Evolutionary conservation across 2,888 invertebrate species (phyloP).

Genomic region (Penaeus monodon): DNA sequence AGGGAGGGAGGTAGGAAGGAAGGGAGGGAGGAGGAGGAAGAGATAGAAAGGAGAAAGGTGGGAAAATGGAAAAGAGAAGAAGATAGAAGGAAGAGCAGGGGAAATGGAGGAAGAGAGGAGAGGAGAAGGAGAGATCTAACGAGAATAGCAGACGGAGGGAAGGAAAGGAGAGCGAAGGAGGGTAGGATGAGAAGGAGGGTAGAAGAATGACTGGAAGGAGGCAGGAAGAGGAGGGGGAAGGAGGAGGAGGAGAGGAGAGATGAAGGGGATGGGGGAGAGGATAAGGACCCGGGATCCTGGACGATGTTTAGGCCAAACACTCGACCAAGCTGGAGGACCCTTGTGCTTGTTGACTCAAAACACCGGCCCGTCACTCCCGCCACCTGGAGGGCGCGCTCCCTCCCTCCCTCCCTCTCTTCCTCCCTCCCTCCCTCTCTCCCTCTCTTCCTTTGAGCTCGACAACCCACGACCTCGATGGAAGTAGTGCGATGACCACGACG

Average conservation of each 20-base stretch:
- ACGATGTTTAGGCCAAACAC: constrained; percentile 30
- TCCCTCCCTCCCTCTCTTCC: not conserved
- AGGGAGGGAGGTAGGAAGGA: no score
- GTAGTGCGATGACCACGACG: no score
- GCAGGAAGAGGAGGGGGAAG: not conserved
- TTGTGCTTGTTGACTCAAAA: constrained; percentile 25
- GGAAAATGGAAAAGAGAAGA: not conserved
- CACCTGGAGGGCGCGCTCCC: constrained; percentile 10
- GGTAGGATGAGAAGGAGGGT: not conserved
- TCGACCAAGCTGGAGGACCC: constrained; percentile 3
- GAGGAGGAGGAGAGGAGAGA: not conserved
- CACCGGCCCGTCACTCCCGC: constrained; percentile 15
- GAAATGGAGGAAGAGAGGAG: not conserved
- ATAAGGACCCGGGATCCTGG: not conserved
- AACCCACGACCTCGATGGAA: no score
- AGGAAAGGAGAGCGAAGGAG: not conserved
- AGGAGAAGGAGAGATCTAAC: not conserved
- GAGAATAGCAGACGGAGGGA: not conserved
- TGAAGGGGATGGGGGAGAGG: not conserved
- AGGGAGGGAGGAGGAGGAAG: not conserved
- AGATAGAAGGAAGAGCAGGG: not conserved
- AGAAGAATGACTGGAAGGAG: not conserved
- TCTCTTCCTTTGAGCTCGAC: no score
- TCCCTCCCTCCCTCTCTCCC: no score
- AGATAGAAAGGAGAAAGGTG: not conserved